A percentile compares a stretch with the other conserved stretches of the same genome.
Evolutionary conservation across 2,797 vertebrate species (phyloP).

Genomic region (Chelon labrosus): DNA sequence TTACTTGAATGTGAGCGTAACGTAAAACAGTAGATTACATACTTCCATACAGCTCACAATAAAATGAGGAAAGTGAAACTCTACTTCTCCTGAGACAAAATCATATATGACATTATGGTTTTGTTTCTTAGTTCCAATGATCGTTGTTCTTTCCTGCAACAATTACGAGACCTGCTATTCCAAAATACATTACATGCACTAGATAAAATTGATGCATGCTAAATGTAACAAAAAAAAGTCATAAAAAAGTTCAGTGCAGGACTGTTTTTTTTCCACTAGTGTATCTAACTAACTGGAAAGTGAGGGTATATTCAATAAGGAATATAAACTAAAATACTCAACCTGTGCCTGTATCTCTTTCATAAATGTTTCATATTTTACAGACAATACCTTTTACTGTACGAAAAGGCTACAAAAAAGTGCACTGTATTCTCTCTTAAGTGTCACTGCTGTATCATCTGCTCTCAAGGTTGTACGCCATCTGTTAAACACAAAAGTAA

Average conservation of each 20-base stretch:
- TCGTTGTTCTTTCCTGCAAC: not conserved
- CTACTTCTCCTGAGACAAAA: not conserved
- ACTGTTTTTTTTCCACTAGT: too few relatives aligned
- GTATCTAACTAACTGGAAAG: too few relatives aligned
- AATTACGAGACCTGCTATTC: not conserved
- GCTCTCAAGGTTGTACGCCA: conserved; percentile 16
- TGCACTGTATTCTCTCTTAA: too few relatives aligned
- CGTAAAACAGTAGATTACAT: conserved; percentile 2
- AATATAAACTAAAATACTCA: not conserved
- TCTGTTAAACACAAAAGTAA: conserved; percentile 15
- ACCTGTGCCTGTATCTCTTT: not conserved
- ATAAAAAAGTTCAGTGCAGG: too few relatives aligned
- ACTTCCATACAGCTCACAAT: not conserved
- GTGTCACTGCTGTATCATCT: conserved; percentile 11
- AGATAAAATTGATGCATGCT: too few relatives aligned
- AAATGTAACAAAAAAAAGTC: too few relatives aligned
- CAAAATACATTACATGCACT: too few relatives aligned
- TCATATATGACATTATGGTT: conserved; percentile 3
- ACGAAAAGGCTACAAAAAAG: not conserved
- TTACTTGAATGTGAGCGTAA: conserved; percentile 26
- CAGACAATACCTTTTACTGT: not conserved
- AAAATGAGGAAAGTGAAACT: not conserved
- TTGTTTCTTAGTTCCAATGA: not conserved
- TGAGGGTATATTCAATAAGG: not conserved
- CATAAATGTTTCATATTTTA: conserved; percentile 13